Conservation (phyloP, 2,888 invertebrate genomes). For the Salticus scenicus region DNA sequence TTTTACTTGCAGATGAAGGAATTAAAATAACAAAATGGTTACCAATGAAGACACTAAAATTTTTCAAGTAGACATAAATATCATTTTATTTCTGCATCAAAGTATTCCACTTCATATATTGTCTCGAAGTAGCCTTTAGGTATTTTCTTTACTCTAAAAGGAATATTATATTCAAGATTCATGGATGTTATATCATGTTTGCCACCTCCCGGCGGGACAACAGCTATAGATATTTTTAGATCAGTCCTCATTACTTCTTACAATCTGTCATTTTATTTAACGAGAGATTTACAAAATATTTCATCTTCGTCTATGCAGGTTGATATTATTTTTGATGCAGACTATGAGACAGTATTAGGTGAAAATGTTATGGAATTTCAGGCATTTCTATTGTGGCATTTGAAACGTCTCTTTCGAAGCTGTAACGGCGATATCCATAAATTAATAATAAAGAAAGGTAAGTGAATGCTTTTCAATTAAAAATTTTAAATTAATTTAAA, state of each 20-base stretch:
- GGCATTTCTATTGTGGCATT: background rate
- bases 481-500: too few species aligned
- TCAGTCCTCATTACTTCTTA: conserved; percentile 23
- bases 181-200: conserved; percentile 36
- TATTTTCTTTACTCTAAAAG: background rate
- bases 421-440: background rate
- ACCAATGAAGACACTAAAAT: too few species aligned
- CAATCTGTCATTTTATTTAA: conserved; percentile 27
- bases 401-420: background rate
- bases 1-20: too few species aligned
- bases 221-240: conserved; percentile 38
- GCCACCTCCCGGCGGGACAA: conserved; percentile 27
- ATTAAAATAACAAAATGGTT: too few species aligned
- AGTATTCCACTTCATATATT: background rate
- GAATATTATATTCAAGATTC: conserved; percentile 26
- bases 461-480: too few species aligned
- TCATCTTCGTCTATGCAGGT: conserved; percentile 22
- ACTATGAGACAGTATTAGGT: conserved; percentile 17
- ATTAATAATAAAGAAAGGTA: background rate
- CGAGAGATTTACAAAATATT: background rate
- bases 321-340: conserved; percentile 23
- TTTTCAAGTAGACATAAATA: too few species aligned
- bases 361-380: background rate
- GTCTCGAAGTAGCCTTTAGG: background rate
- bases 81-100: too few species aligned